phyloP scores from a whole-genome alignment of 2,113 vertebrate genomes.

The Gopherus flavomarginatus region DNA sequence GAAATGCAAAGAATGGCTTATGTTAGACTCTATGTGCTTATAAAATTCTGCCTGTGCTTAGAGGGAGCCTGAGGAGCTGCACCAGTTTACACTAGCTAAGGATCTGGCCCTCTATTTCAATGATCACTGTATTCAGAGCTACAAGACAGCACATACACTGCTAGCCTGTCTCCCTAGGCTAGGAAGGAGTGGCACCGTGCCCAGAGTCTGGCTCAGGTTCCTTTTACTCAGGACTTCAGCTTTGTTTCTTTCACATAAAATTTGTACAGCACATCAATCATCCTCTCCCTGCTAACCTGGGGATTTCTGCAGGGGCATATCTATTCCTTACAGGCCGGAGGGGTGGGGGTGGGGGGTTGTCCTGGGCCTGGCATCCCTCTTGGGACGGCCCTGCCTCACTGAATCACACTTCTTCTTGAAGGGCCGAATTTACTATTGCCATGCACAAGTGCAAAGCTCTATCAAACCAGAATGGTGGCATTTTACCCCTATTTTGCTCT shows the following conservation, averaged over 20 bases:
- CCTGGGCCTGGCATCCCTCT: too few species aligned
- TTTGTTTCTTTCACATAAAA: not conserved
- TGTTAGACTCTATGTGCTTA: not conserved
- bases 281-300: not conserved
- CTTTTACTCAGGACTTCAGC: not conserved
- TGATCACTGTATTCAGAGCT: not conserved
- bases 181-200: not conserved
- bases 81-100: not conserved
- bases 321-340: not conserved
- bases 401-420: too few species aligned
- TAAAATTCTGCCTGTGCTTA: not conserved
- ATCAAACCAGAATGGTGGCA: not conserved
- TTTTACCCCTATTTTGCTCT: not conserved
- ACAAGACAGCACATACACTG: not conserved
- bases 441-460: not conserved
- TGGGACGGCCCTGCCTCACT: not conserved
- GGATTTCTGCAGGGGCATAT: not conserved
- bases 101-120: not conserved
- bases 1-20: not conserved
- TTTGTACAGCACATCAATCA: not conserved
- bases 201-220: not conserved
- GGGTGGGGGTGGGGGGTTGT: too few species aligned
- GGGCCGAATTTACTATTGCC: not conserved
- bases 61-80: not conserved
- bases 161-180: not conserved